Conservation (phyloP, 1,140 invertebrate genomes). For the Micrasema minimum region DNA sequence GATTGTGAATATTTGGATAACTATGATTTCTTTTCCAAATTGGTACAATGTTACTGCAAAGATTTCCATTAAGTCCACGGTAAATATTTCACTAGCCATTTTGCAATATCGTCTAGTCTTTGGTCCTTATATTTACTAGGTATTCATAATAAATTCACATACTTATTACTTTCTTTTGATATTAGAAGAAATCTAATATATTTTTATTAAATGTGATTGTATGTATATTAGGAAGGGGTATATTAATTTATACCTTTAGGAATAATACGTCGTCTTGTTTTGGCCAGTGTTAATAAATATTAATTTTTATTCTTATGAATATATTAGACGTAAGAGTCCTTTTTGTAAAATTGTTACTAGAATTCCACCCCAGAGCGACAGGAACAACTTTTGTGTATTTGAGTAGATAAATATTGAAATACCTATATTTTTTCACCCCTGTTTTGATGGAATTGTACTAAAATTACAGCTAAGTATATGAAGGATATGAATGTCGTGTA, state of each 20-base stretch:
- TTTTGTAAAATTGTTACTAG: conserved; percentile 3
- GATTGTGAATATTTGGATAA: conserved; percentile 34
- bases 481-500: conserved; percentile 11
- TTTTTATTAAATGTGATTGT: conserved; percentile 36
- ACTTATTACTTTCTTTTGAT: conserved; percentile 5
- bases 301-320: conserved; percentile 28
- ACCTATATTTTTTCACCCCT: conserved; percentile 37
- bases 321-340: conserved; percentile 12
- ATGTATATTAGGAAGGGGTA: conserved; percentile 33
- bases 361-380: conserved; percentile 12
- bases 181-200: conserved; percentile 29
- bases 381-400: conserved; percentile 24
- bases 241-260: conserved; percentile 30
- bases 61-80: neutral
- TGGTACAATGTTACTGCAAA: conserved; percentile 1
- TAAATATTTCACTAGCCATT: neutral
- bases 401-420: conserved; percentile 35
- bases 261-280: conserved; percentile 15
- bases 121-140: too few relatives aligned
- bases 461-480: conserved; percentile 27
- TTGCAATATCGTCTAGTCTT: too few relatives aligned
- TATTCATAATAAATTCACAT: too few relatives aligned
- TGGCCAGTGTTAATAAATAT: conserved; percentile 23
- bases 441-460: conserved; percentile 32
- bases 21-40: conserved; percentile 26